Base-by-base conservation (phyloP, 2,797 vertebrate genomes). In the Enteromius thamalakanensis region DNA sequence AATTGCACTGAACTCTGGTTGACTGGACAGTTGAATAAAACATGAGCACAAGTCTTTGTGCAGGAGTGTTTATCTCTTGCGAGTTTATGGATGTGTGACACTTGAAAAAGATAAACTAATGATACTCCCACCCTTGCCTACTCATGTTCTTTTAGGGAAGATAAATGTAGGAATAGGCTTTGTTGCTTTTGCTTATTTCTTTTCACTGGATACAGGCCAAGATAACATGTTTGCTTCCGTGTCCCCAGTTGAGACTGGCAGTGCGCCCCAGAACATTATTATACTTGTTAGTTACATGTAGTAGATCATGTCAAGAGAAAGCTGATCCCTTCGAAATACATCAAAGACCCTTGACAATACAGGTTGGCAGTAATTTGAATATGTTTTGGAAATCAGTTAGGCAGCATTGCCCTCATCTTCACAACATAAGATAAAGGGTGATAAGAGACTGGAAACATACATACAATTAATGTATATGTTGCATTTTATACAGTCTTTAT, bases 1-100 rank as follows among this genome's bases (percentile, higher is more conserved):
- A 81, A 72, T 55, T 80, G 71, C 55, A 37, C 45, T 83, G 78
- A 86, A 72, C 81, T 86, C 72, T 77, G 55, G 11, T 76, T 86
- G 64, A 81, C 82, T 76, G 65, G 81, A 81, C 42, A 45, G 34
- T n/a, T 86, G 65, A 84, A 84, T 86, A 77, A 86, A 81, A 84
- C 78, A 86, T 84, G 78, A 81, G 76, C 15, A 6, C 29, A 51
- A 76, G 53, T 76, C 15, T 70, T 81, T 82, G 75, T 79, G 37
- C 17, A 3, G 23, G 55, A 60, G 55, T 76, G 65, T 80, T 86
- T 71, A 58, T 80, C 21, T 53, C 7, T 21, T 75, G 10, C 6
- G 2, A 68, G 42, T 83, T 76, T 83, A 70, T 15, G 12, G 19
- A n/a, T 68, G 14, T n/a, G 34, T 77, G 75, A 76, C 26, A 23